Evolutionary conservation across 2,888 invertebrate species (phyloP), one percentile per base, ranked within the genome.

Genomic region (Eristalinus aeneus): DNA sequence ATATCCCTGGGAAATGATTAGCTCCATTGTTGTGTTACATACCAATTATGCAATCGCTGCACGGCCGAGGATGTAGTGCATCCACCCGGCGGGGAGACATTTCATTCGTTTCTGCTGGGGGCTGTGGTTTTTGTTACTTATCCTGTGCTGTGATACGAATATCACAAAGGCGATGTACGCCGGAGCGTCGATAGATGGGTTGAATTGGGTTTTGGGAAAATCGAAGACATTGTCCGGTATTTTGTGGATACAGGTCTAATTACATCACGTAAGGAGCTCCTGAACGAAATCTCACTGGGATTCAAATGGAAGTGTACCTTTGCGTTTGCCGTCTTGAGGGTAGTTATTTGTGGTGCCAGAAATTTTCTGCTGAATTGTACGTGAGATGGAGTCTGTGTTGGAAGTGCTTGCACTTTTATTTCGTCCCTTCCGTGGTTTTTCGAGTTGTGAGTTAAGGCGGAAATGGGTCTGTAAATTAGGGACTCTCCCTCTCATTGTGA

Each of bases 1-100:
- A 69, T 77, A 73, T 80, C 76, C 78, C 74, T 74, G 83, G 78
- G 46, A 74, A 65, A 69, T 73, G 61, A 68, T 74, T 58, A 83
- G 73, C 67, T 77, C 46, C 39, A 54, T 71, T 71, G 81, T 65
- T 60, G 64, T 71, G 16, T 67, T 12, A 61, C 23, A 9, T 63
- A 20, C 31, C 34, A 53, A 72, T 65, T 60, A 65, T 10, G 56
- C 69, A 71, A 23, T 58, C 58, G 22, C 20, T 65, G 32, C 54
- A 36, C 8, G 46, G 46, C 16, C 8, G 16, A 16, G 46, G 46
- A 46, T 16, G 46, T 16, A 16, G 46, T 46, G 46, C 46, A 46
- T 16, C 16, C 46, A 16, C 46, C 46, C 6, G 16, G 46, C 8
- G 46, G 16, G 46, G 46, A 16, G 16, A 16, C 16, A n/a, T 46